A percentile compares a stretch with the other conserved stretches of the same genome.
phyloP scores from a whole-genome alignment of 2,888 invertebrate genomes.

The Endomychus coccineus region DNA sequence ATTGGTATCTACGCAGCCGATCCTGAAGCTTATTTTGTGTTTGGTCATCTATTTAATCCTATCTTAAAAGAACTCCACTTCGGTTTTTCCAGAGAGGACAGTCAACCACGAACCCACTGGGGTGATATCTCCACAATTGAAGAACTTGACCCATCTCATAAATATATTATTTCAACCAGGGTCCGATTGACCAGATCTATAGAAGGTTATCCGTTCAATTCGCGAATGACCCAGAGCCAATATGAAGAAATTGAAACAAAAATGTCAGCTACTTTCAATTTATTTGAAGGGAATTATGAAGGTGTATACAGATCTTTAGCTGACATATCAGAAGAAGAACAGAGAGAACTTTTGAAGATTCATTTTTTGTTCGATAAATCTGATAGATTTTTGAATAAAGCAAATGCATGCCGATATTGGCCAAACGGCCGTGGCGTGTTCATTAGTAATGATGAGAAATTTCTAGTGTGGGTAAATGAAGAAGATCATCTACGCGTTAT shows the following conservation, averaged over 20 bases:
- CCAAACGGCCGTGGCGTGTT: conserved; percentile 84
- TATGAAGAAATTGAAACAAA: conserved; percentile 53
- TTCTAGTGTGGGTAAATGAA: conserved; percentile 91
- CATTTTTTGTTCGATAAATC: conserved; percentile 11
- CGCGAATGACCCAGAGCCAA: conserved; percentile 50
- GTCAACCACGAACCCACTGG: conserved; percentile 9
- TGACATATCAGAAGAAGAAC: conserved; percentile 10
- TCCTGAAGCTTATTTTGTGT: conserved; percentile 12
- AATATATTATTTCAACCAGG: conserved; percentile 54
- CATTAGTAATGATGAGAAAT: conserved; percentile 88
- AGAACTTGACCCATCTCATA: conserved; percentile 40
- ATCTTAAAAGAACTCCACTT: conserved; percentile 9
- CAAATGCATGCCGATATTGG: conserved; percentile 91
- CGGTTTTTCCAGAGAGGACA: conserved; percentile 7
- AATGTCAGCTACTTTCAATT: too few species aligned
- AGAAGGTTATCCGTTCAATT: conserved; percentile 53
- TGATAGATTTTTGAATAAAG: conserved; percentile 13
- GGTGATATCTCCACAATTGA: neutral
- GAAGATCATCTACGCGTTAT: conserved; percentile 92
- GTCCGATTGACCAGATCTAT: conserved; percentile 52
- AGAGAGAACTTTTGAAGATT: conserved; percentile 5
- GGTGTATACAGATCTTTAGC: conserved; percentile 6
- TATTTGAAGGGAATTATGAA: conserved; percentile 9
- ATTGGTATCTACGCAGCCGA: conserved; percentile 9
- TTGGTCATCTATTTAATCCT: conserved; percentile 9